A percentile compares a stretch with the other conserved stretches of the same genome.
These are phyloP conservation scores for Tetragonisca angustula DNA, from an alignment of 2,888 invertebrate species.

Conservation along the genomic window DNA sequence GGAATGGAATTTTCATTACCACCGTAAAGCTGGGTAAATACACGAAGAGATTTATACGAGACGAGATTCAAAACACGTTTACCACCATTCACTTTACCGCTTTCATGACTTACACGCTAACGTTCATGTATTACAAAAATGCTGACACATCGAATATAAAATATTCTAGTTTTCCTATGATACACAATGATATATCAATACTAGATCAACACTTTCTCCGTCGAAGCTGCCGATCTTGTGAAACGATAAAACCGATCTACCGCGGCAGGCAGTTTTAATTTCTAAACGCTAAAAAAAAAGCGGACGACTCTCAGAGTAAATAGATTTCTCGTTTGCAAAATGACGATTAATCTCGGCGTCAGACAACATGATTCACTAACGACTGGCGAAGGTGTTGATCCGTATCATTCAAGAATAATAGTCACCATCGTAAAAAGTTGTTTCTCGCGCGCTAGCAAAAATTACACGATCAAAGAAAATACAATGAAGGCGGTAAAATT, in stretches of 20 bases:
- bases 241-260: slow-evolving; percentile 1
- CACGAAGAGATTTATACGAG: slow-evolving; percentile 54
- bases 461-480: slow-evolving; percentile 15
- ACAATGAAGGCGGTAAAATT: slow-evolving; percentile 6
- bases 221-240: neutral
- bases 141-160: slow-evolving; percentile 71
- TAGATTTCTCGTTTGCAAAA: neutral
- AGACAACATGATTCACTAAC: neutral
- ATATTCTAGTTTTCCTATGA: slow-evolving; percentile 60
- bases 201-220: slow-evolving; percentile 41
- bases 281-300: neutral
- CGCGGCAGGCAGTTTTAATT: neutral
- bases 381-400: slow-evolving; percentile 31
- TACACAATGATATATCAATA: slow-evolving; percentile 26
- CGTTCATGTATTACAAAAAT: slow-evolving; percentile 65
- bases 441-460: neutral
- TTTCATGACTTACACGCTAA: slow-evolving; percentile 47
- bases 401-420: slow-evolving; percentile 46
- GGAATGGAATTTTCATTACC: slow-evolving; percentile 69
- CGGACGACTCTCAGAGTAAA: slow-evolving; percentile 1
- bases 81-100: slow-evolving; percentile 18
- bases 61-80: slow-evolving; percentile 74
- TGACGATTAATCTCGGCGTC: neutral
- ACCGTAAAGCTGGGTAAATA: slow-evolving; percentile 64
- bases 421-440: slow-evolving; percentile 37